Evolutionary conservation across 2,113 vertebrate genomes (phyloP), one percentile per base, ranked within the genome.

Genomic region (Alethe diademata): DNA sequence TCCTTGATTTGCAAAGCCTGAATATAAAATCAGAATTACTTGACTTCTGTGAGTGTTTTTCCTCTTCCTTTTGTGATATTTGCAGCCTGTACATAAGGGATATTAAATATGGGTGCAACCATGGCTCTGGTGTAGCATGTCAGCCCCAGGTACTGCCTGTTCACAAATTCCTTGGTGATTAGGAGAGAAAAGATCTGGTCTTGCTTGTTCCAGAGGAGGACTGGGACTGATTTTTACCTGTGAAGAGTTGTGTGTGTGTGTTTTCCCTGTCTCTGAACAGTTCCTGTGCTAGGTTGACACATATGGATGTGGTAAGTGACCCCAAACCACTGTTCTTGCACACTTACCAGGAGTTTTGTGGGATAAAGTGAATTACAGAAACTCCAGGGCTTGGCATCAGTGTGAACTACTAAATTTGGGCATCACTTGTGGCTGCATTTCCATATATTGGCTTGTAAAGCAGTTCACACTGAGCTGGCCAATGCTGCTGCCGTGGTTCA

Each of bases 11-110:
- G 95, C 95, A 94, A 96, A 94, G 88, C 73, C 94, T 96, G 93
- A 97, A 97, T 97, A 97, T 97, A 97, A 97, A 97, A 94, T 94
- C 94, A 66, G 82, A 97, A 96, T 93, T 64, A 74, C 80, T 90
- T 92, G 86, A 74, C 96, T 83, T 22, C 83, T 96, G 92, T 96
- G 96, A 95, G 96, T 96, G 96, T 96, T 97, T 93, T 95, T 97
- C 92, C 96, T 94, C 79, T 95, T 96, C 92, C 92, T 95, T 95
- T 70, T 83, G 74, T 88, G 71, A 3, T 33, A 67, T 62, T 56
- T 75, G 56, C 83, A 95, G 84, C 90, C 70, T 85, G 40, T 51
- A 20, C 78, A 2, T 54, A 5, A 79, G 75, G 79, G 18, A 0
- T 16, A 6, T 78, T n/a, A n/a, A 67, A 75, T 4, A 64, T 19